A percentile compares a stretch with the other conserved stretches of the same genome.
These are phyloP conservation scores for Porites australiensis DNA, from an alignment of 64 coral and sea anemone species.

Conservation along the genomic window DNA sequence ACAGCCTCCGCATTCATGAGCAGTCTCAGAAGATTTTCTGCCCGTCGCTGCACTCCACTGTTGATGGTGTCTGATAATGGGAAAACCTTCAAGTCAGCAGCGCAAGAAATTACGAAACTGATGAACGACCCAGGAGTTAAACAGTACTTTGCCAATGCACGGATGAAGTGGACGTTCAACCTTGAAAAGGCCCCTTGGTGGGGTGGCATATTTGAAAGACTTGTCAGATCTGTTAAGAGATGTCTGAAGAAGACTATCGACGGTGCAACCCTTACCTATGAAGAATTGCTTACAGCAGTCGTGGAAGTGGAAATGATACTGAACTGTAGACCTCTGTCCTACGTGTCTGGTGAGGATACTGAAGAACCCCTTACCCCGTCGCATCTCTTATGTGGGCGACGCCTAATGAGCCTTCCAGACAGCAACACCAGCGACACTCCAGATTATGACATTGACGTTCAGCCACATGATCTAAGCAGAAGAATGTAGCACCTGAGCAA, in stretches of 20 bases:
- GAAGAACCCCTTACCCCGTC: not conserved
- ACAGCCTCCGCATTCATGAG: not conserved
- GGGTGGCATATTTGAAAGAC: not conserved
- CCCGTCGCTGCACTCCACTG: not conserved
- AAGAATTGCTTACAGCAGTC: constrained; percentile 25
- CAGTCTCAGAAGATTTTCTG: not conserved
- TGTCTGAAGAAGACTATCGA: not conserved
- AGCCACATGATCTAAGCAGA: not conserved
- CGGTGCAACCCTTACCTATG: constrained; percentile 28
- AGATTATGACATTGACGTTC: not conserved
- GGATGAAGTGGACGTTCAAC: not conserved
- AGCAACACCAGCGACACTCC: not conserved
- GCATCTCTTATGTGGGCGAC: constrained; percentile 4
- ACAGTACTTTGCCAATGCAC: not conserved
- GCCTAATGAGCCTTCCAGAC: not conserved
- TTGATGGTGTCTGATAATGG: constrained; percentile 26
- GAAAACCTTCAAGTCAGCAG: constrained; percentile 11
- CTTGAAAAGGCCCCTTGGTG: not conserved
- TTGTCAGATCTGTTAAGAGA: not conserved
- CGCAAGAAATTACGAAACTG: not conserved
- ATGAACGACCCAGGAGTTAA: too few relatives aligned
- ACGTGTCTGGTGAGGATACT: not conserved
- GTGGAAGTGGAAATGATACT: constrained; percentile 14
- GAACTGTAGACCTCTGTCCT: not conserved
- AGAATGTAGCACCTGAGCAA: constrained; percentile 11